Evolutionary conservation across 2,113 vertebrate genomes (phyloP).

Genomic region (Gadus macrocephalus): DNA sequence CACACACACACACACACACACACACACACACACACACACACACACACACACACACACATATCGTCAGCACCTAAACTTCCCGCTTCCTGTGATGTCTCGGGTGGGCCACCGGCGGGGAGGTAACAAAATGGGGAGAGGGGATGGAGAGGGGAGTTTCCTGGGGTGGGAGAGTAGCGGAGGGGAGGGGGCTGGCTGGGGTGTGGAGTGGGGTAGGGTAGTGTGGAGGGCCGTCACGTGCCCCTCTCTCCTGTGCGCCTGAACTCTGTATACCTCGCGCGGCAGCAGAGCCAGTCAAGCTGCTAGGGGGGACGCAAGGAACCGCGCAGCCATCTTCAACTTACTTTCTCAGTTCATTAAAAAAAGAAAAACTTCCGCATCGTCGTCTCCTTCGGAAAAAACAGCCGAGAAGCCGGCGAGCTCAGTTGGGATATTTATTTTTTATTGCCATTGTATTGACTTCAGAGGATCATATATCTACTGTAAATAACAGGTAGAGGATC

Average conservation of each 20-base stretch:
- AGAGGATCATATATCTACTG: slow-evolving; percentile 27
- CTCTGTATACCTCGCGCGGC: slow-evolving; percentile 57
- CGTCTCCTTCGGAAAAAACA: neutral
- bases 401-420: neutral
- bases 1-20: too few species aligned
- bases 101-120: too few species aligned
- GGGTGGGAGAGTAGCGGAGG: slow-evolving; percentile 7
- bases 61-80: too few species aligned
- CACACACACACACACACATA: too few species aligned
- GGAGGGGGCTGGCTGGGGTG: neutral
- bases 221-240: slow-evolving; percentile 50
- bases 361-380: neutral
- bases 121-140: neutral
- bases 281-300: slow-evolving; percentile 49
- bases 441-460: neutral
- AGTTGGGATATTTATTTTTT: neutral
- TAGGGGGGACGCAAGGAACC: slow-evolving; percentile 21
- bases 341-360: slow-evolving; percentile 44
- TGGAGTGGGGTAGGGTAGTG: slow-evolving; percentile 33
- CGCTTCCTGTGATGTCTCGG: too few species aligned
- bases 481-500: slow-evolving; percentile 39
- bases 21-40: too few species aligned
- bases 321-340: slow-evolving; percentile 34
- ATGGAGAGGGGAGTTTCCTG: neutral
- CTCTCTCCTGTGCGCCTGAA: slow-evolving; percentile 60